Base-by-base conservation (phyloP, 2,888 invertebrate genomes). In the Tenodera sinensis region DNA sequence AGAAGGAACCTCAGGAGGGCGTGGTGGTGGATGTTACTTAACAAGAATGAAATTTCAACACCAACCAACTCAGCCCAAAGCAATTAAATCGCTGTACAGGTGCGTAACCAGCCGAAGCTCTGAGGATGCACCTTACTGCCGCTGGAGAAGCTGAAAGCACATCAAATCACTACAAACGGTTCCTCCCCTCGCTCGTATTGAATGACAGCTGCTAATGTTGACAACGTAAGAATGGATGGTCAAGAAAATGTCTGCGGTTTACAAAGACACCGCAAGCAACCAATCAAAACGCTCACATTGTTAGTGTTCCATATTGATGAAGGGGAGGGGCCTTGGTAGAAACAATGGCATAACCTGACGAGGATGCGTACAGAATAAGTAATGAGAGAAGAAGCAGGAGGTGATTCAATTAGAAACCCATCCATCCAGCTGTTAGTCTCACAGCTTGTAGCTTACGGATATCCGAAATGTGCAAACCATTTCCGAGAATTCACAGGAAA, bases 241-340 rank as follows among this genome's bases (percentile, higher is more conserved):
- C 87, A 87, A 83, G 87, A 86, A 81, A 54, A 71, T 71, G 86
- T 86, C 71, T 86, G 25, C 86, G 47, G 86, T 86, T 25, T 82
- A 87, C 82, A 82, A 87, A 87, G 85, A 54, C 84, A 88, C 88
- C 84, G 88, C 88, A 82, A 84, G 84, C 88, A 84, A 28, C 88
- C 88, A 88, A 88, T 88, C 88, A 88, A 88, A 88, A 85, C 84
- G 82, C 87, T 87, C 83, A 87, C 82, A 82, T 83, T 87, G 83
- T 71, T 30, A 87, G 82, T 89, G 89, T 90, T 90, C 87, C 84
- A 90, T 90, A 89, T 90, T 90, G 89, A 90, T 89, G 90, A 90
- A 85, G 87, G 84, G 85, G 90, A 54, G 89, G 89, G 84, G 88
- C 25, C 88, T 30, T 9, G 30, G 54, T 84, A 85, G 84, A 84